Evolutionary conservation across 2,888 invertebrate genomes (phyloP).

Genomic region (Parnassius mnemosyne): DNA sequence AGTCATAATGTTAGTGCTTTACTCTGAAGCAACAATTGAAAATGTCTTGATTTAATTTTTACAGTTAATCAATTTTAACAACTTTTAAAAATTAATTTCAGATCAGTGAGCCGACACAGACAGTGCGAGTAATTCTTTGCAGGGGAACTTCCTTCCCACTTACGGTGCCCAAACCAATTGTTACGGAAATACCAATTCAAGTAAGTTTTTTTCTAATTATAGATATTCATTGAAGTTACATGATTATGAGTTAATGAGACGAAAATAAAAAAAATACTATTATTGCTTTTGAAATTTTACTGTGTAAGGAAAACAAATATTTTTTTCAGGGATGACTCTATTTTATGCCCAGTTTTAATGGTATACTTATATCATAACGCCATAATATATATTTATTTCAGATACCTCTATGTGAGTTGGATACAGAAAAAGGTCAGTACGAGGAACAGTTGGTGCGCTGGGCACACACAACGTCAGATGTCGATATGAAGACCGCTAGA

Average conservation of each 20-base stretch:
- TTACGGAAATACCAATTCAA: slow-evolving; percentile 87
- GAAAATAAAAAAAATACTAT: too few species aligned
- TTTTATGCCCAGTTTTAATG: too few species aligned
- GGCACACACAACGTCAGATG: slow-evolving; percentile 81
- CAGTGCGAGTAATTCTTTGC: slow-evolving; percentile 91
- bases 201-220: slow-evolving; percentile 43
- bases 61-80: too few species aligned
- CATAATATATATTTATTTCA: slow-evolving; percentile 43
- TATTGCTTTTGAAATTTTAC: too few species aligned
- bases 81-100: slow-evolving; percentile 45
- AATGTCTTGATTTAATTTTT: too few species aligned
- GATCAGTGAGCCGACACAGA: slow-evolving; percentile 88
- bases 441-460: slow-evolving; percentile 88
- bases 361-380: too few species aligned
- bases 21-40: too few species aligned
- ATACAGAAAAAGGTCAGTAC: slow-evolving; percentile 88
- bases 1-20: too few species aligned
- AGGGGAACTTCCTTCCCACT: slow-evolving; percentile 93
- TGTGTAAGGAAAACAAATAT: too few species aligned
- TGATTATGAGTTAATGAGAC: too few species aligned
- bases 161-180: slow-evolving; percentile 91
- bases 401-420: slow-evolving; percentile 88
- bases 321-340: too few species aligned
- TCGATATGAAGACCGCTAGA: slow-evolving; percentile 84
- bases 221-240: too few species aligned